Evolutionary conservation across 2,888 invertebrate species (phyloP).

Genomic region (Pachydiplax longipennis): DNA sequence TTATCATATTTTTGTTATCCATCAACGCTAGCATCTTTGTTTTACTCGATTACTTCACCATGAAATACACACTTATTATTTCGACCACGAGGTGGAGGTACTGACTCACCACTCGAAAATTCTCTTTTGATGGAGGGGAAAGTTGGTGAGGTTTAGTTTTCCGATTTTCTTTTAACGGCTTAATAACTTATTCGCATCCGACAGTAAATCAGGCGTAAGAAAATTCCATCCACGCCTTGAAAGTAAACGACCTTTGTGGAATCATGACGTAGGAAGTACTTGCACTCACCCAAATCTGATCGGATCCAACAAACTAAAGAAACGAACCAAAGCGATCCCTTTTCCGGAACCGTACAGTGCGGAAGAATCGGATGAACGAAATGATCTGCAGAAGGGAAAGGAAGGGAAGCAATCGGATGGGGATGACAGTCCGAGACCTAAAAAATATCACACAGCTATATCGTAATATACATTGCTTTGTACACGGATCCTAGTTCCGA

Average conservation of each 20-base stretch:
- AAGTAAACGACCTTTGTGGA: no score
- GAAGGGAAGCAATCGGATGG: not conserved
- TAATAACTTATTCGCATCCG: no score
- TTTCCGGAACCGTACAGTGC: no score
- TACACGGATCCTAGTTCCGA: slow-evolving; percentile 27
- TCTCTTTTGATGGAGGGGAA: not conserved
- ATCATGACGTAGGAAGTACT: no score
- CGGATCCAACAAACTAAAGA: no score
- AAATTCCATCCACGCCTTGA: no score
- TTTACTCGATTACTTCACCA: not conserved
- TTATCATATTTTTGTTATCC: not conserved
- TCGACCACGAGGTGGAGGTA: not conserved
- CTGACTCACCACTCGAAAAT: not conserved
- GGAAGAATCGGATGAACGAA: not conserved
- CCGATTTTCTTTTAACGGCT: no score
- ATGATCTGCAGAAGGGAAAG: not conserved
- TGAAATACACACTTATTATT: not conserved
- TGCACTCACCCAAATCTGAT: no score
- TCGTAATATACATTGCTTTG: slow-evolving; percentile 39
- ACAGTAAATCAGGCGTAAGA: no score
- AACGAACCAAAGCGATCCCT: not conserved
- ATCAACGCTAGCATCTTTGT: not conserved
- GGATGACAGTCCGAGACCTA: not conserved
- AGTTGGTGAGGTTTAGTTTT: not conserved
- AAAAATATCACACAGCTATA: slow-evolving; percentile 37